These are phyloP conservation scores for Gavialis gangeticus DNA, from an alignment of 2,113 vertebrate species.

Conservation along the genomic window DNA sequence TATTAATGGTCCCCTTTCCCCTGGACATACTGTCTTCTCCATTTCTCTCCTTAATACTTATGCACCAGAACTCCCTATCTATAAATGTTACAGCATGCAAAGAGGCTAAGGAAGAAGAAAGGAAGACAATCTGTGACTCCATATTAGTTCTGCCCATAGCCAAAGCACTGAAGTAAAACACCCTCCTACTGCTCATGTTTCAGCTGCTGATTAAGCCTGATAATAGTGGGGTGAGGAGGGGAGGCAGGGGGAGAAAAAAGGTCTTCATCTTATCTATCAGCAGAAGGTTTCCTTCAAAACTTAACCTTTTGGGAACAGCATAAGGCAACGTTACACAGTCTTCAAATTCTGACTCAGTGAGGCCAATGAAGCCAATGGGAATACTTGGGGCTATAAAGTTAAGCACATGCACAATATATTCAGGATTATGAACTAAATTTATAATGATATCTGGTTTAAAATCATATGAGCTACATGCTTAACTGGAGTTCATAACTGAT, in stretches of 20 bases:
- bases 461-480: neutral
- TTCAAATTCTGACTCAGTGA: neutral
- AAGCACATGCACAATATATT: slow-evolving; percentile 37
- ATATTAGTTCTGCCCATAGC: neutral
- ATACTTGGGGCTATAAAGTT: neutral
- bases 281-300: neutral
- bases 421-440: slow-evolving; percentile 14
- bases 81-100: neutral
- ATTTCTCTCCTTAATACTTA: neutral
- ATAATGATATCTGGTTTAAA: slow-evolving; percentile 30
- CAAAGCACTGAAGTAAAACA: neutral
- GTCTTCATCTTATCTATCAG: neutral
- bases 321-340: neutral
- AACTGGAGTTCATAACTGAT: slow-evolving; percentile 40
- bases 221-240: neutral
- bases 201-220: neutral
- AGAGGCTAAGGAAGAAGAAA: neutral
- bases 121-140: neutral
- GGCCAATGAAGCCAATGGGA: too few species aligned
- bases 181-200: neutral
- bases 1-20: neutral
- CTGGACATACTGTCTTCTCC: neutral
- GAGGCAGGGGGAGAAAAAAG: neutral
- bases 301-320: neutral
- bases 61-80: accelerated